Evolutionary conservation across 2,113 vertebrate species (phyloP).

Genomic region (Dascyllus trimaculatus): DNA sequence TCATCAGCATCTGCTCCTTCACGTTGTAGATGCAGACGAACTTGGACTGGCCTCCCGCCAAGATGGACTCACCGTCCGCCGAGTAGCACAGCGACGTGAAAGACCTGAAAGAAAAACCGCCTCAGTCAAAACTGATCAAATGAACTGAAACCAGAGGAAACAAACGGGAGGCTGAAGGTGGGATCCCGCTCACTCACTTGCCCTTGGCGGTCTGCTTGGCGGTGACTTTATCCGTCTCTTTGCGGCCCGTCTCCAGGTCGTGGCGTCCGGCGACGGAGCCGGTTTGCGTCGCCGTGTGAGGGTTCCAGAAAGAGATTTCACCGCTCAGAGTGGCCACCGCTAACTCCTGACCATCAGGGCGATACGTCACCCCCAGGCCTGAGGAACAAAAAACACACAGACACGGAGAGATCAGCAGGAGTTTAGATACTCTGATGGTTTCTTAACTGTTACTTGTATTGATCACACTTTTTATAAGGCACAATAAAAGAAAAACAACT

Average conservation of each 20-base stretch:
- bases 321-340: conserved; percentile 92
- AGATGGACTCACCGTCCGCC: conserved; percentile 91
- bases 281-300: conserved; percentile 86
- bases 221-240: conserved; percentile 94
- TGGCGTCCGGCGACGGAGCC: conserved; percentile 92
- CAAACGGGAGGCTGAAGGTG: neutral
- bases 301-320: conserved; percentile 95
- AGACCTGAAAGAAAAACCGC: conserved; percentile 80
- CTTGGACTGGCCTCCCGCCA: conserved; percentile 94
- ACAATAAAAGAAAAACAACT: neutral
- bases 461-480: neutral
- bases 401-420: neutral
- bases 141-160: neutral
- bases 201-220: conserved; percentile 95
- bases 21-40: conserved; percentile 97
- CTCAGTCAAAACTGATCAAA: neutral
- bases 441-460: no score
- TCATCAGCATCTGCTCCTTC: conserved; percentile 93
- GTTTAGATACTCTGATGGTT: neutral
- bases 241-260: conserved; percentile 93
- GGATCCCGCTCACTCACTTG: conserved; percentile 86
- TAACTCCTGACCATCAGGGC: conserved; percentile 92
- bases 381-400: neutral
- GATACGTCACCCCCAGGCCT: conserved; percentile 91
- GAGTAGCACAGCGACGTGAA: conserved; percentile 96